Percentiles rank a stretch among this genome's conserved stretches.
Evolutionary conservation across 2,113 vertebrate species (phyloP).

Genomic region (Lasiurus cinereus): DNA sequence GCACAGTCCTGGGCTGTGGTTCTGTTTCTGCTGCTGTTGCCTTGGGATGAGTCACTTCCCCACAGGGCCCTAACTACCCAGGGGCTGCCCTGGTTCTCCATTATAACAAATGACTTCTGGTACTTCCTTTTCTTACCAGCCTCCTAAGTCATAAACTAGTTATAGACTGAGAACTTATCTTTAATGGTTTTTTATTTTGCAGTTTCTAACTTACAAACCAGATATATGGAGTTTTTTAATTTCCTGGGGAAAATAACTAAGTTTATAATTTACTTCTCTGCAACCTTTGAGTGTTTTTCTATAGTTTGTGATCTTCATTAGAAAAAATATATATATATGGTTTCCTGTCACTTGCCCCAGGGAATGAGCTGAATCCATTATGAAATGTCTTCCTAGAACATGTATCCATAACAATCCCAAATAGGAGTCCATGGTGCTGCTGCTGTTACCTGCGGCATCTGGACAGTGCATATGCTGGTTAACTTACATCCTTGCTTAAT

Average conservation of each 20-base stretch:
- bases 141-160: not conserved
- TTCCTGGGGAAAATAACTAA: not conserved
- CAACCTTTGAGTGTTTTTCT: not conserved
- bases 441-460: not conserved
- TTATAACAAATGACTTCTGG: not conserved
- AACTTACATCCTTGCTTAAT: not conserved
- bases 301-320: not conserved
- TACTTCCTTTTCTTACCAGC: not conserved
- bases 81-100: not conserved
- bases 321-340: not conserved
- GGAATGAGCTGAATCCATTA: not conserved
- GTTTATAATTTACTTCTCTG: not conserved
- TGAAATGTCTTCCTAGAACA: not conserved
- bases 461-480: rapidly evolving
- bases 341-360: not conserved
- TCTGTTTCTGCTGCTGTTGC: not conserved
- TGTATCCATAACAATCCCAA: not conserved
- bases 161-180: not conserved
- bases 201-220: not conserved
- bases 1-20: not conserved
- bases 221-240: not conserved
- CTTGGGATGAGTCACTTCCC: not conserved
- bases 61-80: not conserved
- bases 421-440: rapidly evolving
- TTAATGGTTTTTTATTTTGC: not conserved